Base-by-base conservation (phyloP, 2,113 vertebrate species). In the Agelaius phoeniceus region DNA sequence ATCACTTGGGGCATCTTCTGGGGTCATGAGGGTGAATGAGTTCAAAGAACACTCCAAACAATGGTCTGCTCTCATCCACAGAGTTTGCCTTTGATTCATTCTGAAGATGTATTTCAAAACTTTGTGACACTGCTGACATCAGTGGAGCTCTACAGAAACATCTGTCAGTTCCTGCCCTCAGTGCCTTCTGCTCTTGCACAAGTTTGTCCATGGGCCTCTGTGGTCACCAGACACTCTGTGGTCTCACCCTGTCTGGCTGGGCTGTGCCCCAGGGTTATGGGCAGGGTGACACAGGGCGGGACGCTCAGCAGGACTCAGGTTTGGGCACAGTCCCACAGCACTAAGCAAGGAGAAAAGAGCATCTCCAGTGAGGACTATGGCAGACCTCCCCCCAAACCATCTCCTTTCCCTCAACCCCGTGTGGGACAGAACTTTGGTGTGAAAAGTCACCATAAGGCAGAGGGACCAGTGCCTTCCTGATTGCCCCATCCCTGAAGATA, bases 291-390 rank as follows among this genome's bases (percentile, higher is more conserved):
- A 49, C 0, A 7, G 75, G 39, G n/a, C 52, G 79, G 68, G 72
- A 79, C 1, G 1, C 21, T 75, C 8, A 1, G 57, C 66, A 71
- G 71, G 17, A 58, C 10, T 13, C 0, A 1, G 13, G 39, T 67
- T 67, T 35, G 12, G 17, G 44, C 5, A 1, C 59, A 49, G 39
- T 69, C n/a, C 57, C 0, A 0, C 63, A 52, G 65, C 8, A 7
- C 51, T 37, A 27, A 55, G 35, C 41, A 62, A 37, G 48, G 54
- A 84, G 15, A 43, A 30, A 41, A n/a, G 58, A 93, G 35, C 39
- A 68, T 43, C 49, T 58, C 15, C 11, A 3, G 28, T 44, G 62
- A 62, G 31, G 22, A 11, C 37, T 44, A 6, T 30, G 3, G 1
- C 26, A 55, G 27, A 62, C 41, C 48, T 90, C 10, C 24, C 30